Conservation (phyloP, 2,113 vertebrate species). For the Nesoenas mayeri region DNA sequence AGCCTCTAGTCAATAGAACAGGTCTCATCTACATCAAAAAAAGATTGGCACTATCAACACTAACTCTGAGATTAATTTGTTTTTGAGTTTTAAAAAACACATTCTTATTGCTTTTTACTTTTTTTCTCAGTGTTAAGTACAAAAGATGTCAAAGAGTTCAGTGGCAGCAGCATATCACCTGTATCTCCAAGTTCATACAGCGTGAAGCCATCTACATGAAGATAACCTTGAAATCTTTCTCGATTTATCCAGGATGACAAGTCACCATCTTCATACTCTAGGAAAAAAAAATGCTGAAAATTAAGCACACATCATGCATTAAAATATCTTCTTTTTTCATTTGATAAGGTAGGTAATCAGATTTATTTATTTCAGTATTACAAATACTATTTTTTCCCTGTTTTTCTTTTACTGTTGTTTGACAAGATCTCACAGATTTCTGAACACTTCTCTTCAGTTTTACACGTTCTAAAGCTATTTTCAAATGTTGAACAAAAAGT, state of each 20-base stretch:
- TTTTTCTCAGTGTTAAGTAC: not conserved
- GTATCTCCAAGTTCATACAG: conserved; percentile 97
- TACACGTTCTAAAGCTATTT: not conserved
- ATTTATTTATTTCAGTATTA: not conserved
- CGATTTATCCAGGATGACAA: conserved; percentile 92
- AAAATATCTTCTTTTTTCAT: not conserved
- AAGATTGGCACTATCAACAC: not conserved
- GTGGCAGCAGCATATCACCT: conserved; percentile 71
- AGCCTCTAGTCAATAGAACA: not conserved
- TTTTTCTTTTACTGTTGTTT: not conserved
- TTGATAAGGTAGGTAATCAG: not conserved
- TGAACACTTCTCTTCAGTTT: not conserved
- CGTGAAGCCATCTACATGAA: conserved; percentile 91
- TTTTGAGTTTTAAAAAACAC: not conserved
- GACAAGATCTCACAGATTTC: not conserved
- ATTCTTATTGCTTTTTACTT: not conserved
- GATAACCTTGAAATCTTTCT: conserved; percentile 94
- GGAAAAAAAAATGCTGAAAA: not conserved
- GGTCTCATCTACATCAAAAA: not conserved
- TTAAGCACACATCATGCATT: not conserved
- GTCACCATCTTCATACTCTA: conserved; percentile 94
- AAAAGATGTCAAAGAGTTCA: not conserved
- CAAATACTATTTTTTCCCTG: accelerated
- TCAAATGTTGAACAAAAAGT: not conserved
- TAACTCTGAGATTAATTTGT: not conserved